Evolutionary conservation across 2,113 vertebrate genomes (phyloP).

Genomic region (Hassar affinis): DNA sequence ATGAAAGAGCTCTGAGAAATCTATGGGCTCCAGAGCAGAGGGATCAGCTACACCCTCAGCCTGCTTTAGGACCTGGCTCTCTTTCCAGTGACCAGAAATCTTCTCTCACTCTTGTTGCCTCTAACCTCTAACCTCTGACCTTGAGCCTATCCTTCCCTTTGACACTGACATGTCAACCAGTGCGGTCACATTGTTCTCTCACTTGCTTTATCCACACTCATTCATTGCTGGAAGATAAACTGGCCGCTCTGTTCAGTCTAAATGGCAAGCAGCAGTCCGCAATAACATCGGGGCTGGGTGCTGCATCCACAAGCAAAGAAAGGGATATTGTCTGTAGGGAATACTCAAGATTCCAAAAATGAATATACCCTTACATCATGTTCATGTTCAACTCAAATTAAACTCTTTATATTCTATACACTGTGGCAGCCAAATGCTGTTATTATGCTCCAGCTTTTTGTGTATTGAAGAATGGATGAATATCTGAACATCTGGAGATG

Average conservation of each 20-base stretch:
- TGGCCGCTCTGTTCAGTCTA: slow-evolving; percentile 39
- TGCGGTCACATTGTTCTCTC: slow-evolving; percentile 45
- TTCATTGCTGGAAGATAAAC: slow-evolving; percentile 39
- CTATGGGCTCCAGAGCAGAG: slow-evolving; percentile 5
- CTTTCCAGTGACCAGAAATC: slow-evolving; percentile 32
- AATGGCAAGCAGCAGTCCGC: slow-evolving; percentile 27
- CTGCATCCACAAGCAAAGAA: slow-evolving; percentile 32
- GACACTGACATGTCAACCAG: slow-evolving; percentile 40
- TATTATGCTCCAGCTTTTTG: slow-evolving; percentile 15
- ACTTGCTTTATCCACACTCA: slow-evolving; percentile 32
- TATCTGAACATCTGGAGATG: slow-evolving; percentile 17
- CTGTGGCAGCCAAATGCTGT: slow-evolving; percentile 15
- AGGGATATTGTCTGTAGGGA: slow-evolving; percentile 21
- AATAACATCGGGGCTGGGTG: slow-evolving; percentile 4
- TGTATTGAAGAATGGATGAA: slow-evolving; percentile 17
- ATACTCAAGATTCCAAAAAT: slow-evolving; percentile 38
- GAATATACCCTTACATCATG: slow-evolving; percentile 37
- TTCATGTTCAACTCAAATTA: slow-evolving; percentile 29
- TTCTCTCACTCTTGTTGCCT: slow-evolving; percentile 30
- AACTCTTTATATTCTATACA: slow-evolving; percentile 29
- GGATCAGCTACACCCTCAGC: background rate
- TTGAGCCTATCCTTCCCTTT: slow-evolving; percentile 39
- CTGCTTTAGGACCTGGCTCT: slow-evolving; percentile 31
- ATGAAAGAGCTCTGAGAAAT: slow-evolving; percentile 19
- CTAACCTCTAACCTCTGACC: slow-evolving; percentile 42